phyloP scores from a whole-genome alignment of 2,888 invertebrate species.

The Diarsia rubi region DNA sequence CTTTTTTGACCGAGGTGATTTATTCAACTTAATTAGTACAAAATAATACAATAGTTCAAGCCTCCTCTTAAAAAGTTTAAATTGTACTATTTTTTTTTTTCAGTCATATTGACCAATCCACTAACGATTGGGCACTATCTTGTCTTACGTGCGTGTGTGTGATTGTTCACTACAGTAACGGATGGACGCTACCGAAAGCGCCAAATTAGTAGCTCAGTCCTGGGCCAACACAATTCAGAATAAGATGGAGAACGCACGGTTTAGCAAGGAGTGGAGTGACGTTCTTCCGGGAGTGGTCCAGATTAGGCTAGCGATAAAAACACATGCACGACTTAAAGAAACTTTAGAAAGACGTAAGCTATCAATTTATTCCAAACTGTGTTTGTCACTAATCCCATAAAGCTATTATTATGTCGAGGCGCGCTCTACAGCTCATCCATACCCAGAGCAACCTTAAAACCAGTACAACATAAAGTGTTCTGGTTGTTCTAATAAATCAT shows the following conservation, averaged over 20 bases:
- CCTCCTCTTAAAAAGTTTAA: neutral
- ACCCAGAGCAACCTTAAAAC: slow-evolving; percentile 22
- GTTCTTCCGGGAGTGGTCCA: neutral
- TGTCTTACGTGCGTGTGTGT: too few relatives aligned
- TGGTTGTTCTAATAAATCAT: slow-evolving; percentile 53
- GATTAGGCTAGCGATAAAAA: neutral
- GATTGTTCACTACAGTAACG: too few relatives aligned
- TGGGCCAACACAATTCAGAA: too few relatives aligned
- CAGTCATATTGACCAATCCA: too few relatives aligned
- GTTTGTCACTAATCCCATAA: neutral
- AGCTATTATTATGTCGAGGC: neutral
- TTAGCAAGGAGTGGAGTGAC: neutral
- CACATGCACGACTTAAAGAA: neutral
- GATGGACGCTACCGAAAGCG: too few relatives aligned
- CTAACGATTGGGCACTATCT: too few relatives aligned
- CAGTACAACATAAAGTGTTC: slow-evolving; percentile 24
- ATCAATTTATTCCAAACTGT: neutral
- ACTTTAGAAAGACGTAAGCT: neutral
- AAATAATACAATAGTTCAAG: neutral
- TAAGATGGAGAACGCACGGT: neutral
- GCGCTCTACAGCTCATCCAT: slow-evolving; percentile 22
- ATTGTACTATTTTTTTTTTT: too few relatives aligned
- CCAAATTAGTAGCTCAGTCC: too few relatives aligned
- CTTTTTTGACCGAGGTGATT: neutral
- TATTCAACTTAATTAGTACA: neutral